Base-by-base conservation (phyloP, 2,797 vertebrate species). In the Lophotriccus pileatus region DNA sequence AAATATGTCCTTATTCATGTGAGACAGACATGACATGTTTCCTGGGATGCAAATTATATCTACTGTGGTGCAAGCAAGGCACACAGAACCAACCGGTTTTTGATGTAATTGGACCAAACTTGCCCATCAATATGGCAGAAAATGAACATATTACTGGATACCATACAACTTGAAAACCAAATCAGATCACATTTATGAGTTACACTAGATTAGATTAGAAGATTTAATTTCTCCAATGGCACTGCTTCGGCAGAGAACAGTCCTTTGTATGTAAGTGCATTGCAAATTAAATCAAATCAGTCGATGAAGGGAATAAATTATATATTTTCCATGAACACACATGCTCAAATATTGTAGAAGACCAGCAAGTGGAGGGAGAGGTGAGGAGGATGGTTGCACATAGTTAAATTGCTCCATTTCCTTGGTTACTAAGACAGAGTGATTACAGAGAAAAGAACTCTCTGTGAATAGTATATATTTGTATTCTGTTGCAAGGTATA, bases 261-360 rank as follows among this genome's bases (percentile, higher is more conserved):
- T 68, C 75, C 79, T 94, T 95, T 90, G 67, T 68, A 89, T 91
- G 69, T 93, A 93, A 95, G 77, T 74, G 67, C 69, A 43, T 89
- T 91, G 93, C 66, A 97, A 97, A 97, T 96, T 95, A 96, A 97
- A 97, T 89, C 92, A 96, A 94, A 55, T 53, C 73, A 88, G 82
- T 62, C 3, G 1, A 55, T 62, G 84, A 88, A 24, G 76, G 70
- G 91, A 95, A 89, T 23, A 90, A 93, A 88, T 92, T 41, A 91
- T 17, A 79, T 63, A 84, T 83, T 91, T 88, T 86, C 84, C 64
- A 83, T 18, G n/a, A 93, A 56, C 36, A 93, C 95, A 90, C 95
- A 97, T 96, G 97, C 97, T 97, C 95, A 98, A 97, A 97, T 95
- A 93, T 8, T 92, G 73, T 94, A 52, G 70, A 84, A 94, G 80